These are phyloP conservation scores for Heterodera carotae DNA, from an alignment of 1,140 invertebrate species.

Conservation along the genomic window DNA sequence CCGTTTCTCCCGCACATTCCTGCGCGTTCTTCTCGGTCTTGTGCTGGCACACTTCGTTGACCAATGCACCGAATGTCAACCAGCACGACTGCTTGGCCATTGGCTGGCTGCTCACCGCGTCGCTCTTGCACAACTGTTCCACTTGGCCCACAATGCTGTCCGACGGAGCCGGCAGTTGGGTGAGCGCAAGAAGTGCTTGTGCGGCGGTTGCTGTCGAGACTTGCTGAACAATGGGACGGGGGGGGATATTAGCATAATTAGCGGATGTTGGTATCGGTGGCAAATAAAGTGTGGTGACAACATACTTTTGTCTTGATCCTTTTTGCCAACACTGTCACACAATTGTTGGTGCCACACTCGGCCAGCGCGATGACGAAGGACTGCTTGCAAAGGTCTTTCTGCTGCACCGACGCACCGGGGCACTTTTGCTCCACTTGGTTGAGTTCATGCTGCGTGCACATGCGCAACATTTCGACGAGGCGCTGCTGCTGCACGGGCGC, in stretches of 20 bases:
- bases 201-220: constrained; percentile 37
- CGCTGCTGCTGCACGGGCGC: constrained; percentile 28
- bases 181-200: constrained; percentile 29
- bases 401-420: neutral
- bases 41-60: constrained; percentile 44
- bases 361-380: constrained; percentile 48
- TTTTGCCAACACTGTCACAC: constrained; percentile 40
- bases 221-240: neutral
- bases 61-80: constrained; percentile 44
- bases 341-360: constrained; percentile 46
- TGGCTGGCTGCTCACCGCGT: constrained; percentile 24
- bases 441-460: constrained; percentile 43
- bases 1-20: constrained; percentile 17
- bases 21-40: constrained; percentile 34
- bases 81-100: constrained; percentile 41
- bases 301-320: constrained; percentile 33
- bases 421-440: constrained; percentile 35
- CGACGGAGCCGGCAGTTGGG: constrained; percentile 44
- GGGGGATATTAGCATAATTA: neutral
- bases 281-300: neutral
- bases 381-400: constrained; percentile 20
- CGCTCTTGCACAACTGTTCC: constrained; percentile 41
- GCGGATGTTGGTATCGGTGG: neutral
- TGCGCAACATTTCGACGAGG: constrained; percentile 45
- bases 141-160: constrained; percentile 31